Evolutionary conservation across 2,888 invertebrate species (phyloP), one percentile per base, ranked within the genome.

Genomic region (Notodonta dromedarius): DNA sequence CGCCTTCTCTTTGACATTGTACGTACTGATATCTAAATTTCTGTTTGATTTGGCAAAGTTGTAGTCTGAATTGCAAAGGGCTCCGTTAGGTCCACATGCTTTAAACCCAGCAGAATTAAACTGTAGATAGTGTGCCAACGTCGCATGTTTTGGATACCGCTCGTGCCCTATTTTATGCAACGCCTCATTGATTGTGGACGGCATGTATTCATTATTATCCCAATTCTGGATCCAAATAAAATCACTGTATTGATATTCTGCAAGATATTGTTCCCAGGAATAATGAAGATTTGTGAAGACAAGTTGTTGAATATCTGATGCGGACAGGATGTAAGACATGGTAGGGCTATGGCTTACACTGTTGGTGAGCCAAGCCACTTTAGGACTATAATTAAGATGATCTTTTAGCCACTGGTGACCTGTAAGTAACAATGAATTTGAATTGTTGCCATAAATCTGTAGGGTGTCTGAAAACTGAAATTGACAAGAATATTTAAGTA

Each of bases 341-440:
- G 98, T 98, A 12, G 97, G 96, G 13, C 98, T 98, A 83, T 99
- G 98, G 0, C 98, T 98, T 77, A 99, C 98, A 0, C 98, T 98
- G 87, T 98, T 99, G 6, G 99, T 98, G 0, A 98, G 96, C 99
- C 99, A 99, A 42, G 96, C 97, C 2, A 94, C 89, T 77, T 95
- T 95, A 1, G 98, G 98, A n/a, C 94, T 94, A 40, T 97, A 95
- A 73, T 97, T 97, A 50, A 98, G 89, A 86, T 97, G 96, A 60
- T 95, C 94, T 80, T 96, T 96, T 11, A 98, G 84, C 98, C 98
- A 98, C 78, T 98, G 98, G 82, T 98, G 98, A 69, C 98, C 97
- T 97, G 91, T 7, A 46, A 46, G 6, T n/a, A 46, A n/a, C 7
- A 5, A 13, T 46, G 3, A 0, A 5, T 46, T 46, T n/a, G n/a